Base-by-base conservation (phyloP, 2,797 vertebrate genomes). In the Pipistrellus pygmaeus region DNA sequence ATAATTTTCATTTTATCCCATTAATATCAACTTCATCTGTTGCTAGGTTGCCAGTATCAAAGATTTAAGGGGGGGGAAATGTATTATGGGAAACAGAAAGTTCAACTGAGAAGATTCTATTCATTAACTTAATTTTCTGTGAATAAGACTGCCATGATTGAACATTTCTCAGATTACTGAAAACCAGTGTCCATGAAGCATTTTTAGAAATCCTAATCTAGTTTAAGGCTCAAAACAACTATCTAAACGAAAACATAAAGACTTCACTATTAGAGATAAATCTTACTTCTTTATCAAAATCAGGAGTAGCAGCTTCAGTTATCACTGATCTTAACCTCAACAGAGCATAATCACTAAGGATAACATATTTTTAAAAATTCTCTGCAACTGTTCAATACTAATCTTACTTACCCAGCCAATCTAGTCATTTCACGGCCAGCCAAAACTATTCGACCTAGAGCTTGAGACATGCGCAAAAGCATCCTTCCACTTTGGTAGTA, bases 401-500 rank as follows among this genome's bases (percentile, higher is more conserved):
- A 87, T 86, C 98, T 99, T 98, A 99, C 98, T 99, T 98, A 99
- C 99, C 99, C 99, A 60, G 99, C 98, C 90, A 99, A 98, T 96
- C 99, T 99, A n/a, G 99, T 99, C 99, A 99, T 99, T 97, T 99
- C 99, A 96, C 99, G 98, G 41, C 99, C 99, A 32, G 99, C 99
- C 83, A 99, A 98, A 25, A 99, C 99, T 85, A 99, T 99, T 96
- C 99, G 98, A 72, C 99, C 99, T 97, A 99, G 97, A 66, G 99
- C 99, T 97, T 99, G 99, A 83, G 99, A 99, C 99, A 99, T 99
- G 93, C 99, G 98, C 90, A 99, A 98, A 53, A 99, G 98, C 99
- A 99, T 99, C 96, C 99, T 98, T 93, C 99, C 99, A 94, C 99
- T 99, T 98, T 99, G 99, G 97, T 99, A 99, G 97, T 99, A 99